A percentile compares a stretch with the other conserved stretches of the same genome.
phyloP scores from a whole-genome alignment of 1,140 invertebrate species.

The Ctenoplectra terminalis region DNA sequence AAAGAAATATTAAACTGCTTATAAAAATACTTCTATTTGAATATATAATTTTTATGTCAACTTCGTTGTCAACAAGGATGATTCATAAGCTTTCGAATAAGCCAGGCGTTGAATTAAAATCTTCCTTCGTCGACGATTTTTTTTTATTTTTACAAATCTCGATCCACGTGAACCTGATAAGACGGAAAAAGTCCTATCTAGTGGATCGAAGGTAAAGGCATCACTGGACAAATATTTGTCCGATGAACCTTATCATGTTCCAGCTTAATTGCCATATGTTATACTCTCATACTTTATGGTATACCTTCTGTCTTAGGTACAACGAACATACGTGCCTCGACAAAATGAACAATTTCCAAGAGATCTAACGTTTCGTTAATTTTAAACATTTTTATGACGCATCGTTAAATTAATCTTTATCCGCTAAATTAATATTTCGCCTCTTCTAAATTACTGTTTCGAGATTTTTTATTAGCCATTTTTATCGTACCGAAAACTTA shows the following conservation, averaged over 20 bases:
- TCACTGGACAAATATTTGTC: constrained; percentile 70
- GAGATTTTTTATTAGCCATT: too few species aligned
- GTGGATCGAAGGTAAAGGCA: constrained; percentile 63
- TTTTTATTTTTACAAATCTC: constrained; percentile 61
- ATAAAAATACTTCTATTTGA: background rate
- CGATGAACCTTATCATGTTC: constrained; percentile 66
- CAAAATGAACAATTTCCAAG: constrained; percentile 15
- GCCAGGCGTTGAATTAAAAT: background rate
- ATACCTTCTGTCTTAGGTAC: constrained; percentile 52
- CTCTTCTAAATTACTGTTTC: background rate
- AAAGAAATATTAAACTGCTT: too few species aligned
- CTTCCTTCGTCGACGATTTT: constrained; percentile 20
- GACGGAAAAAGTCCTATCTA: constrained; percentile 54
- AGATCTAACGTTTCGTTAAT: background rate
- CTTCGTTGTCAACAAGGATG: background rate
- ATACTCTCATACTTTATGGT: constrained; percentile 60
- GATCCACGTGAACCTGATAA: constrained; percentile 49
- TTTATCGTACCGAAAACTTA: too few species aligned
- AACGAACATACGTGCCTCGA: background rate
- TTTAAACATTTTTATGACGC: background rate
- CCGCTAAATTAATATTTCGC: background rate
- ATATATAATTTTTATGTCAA: background rate
- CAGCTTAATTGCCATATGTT: constrained; percentile 72
- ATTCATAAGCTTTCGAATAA: background rate
- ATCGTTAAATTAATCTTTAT: background rate